Evolutionary conservation across 1,140 invertebrate species (phyloP).

Genomic region (Zaprionus lachaisei): DNA sequence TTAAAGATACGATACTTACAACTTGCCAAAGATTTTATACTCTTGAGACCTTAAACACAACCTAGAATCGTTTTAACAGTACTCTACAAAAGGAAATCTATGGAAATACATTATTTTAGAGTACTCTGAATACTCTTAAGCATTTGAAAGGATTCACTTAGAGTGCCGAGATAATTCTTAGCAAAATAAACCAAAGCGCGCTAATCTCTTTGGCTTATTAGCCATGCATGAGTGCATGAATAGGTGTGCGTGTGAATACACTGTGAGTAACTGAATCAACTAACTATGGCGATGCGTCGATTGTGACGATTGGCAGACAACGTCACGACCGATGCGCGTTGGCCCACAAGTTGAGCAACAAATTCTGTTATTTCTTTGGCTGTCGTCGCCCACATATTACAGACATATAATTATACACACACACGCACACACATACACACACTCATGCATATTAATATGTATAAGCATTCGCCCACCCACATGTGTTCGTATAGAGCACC

Average conservation of each 20-base stretch:
- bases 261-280: conserved; percentile 20
- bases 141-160: no score
- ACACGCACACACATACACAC: conserved; percentile 38
- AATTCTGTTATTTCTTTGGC: conserved; percentile 25
- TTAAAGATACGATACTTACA: no score
- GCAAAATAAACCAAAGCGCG: neutral
- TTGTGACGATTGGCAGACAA: conserved; percentile 36
- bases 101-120: neutral
- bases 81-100: no score
- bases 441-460: conserved; percentile 28
- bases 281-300: conserved; percentile 22
- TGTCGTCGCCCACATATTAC: conserved; percentile 57
- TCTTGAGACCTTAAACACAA: no score
- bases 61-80: no score
- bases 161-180: no score
- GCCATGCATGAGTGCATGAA: neutral
- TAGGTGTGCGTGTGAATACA: neutral
- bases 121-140: neutral
- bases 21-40: no score
- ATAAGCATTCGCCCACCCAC: conserved; percentile 45
- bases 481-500: conserved; percentile 29
- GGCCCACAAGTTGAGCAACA: conserved; percentile 62
- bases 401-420: conserved; percentile 32
- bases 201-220: neutral
- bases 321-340: conserved; percentile 54